Base-by-base conservation (phyloP, 2,797 vertebrate genomes). In the Sebastes matsubarae region DNA sequence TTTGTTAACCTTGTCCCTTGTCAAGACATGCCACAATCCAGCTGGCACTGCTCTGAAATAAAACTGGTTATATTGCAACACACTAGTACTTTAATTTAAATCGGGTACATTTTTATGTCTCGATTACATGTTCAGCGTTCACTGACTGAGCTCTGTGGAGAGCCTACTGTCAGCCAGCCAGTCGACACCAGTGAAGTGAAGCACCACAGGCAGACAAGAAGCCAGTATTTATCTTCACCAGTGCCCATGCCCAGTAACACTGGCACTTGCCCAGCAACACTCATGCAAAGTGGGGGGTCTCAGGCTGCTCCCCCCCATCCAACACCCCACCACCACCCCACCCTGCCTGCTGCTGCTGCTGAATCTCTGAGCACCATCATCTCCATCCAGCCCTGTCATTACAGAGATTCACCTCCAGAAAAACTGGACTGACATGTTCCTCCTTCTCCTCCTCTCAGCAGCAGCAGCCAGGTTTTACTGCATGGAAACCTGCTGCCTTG, bases 181-280 rank as follows among this genome's bases (percentile, higher is more conserved):
- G 65, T 36, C 50, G 2, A 67, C 38, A 42, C 38, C 84, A 76
- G 69, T 25, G 80, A 90, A 67, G 52, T 60, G 68, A 81, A 83
- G 30, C 69, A 75, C 64, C 74, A 75, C 87, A 87, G 60, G 67
- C 85, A 68, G 89, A 85, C 85, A 9, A 25, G 20, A 42, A 68
- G 88, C 89, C 89, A 86, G 80, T 89, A 22, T 94, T 93, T 92
- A 87, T 91, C 78, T 78, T 68, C 89, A 87, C 87, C 83, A 76
- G 60, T 68, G 69, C 66, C 65, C 75, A 66, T 88, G 84, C 88
- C 89, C 89, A 85, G 90, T 82, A 70, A 88, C 69, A 66, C 86
- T 91, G 93, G 92, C 90, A 59, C 64, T 55, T 83, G 72, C 84
- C 92, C 94, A 93, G 88, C 75, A 91, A 90, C 92, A 87, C 92